Base-by-base conservation (phyloP, 2,113 vertebrate genomes). In the Synchiropus splendidus region DNA sequence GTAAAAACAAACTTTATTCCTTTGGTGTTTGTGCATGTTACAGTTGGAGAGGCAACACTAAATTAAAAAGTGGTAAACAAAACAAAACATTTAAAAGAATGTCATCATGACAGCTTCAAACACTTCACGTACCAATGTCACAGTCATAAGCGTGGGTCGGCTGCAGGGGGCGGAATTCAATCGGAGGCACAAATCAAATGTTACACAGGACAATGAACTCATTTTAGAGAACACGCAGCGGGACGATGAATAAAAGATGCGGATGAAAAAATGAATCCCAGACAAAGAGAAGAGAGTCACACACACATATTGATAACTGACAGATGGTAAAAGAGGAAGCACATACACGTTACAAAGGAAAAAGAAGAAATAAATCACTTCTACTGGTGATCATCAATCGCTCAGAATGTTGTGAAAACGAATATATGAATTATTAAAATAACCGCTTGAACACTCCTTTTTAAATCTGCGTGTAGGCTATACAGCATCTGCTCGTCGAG, bases 1-100 rank as follows among this genome's bases (percentile, higher is more conserved):
- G 67, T 81, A 61, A 77, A 48, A 78, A 77, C 50, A 69, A 60
- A 11, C 5, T 36, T 82, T 84, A 72, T 84, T 77, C 65, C 79
- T 87, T 85, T 83, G 82, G 78, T 82, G 81, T 76, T 73, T 70
- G 45, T 54, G 62, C 32, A 77, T 70, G 27, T 47, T 44, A 57
- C 35, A 53, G 38, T 42, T 40, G 32, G 48, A 39, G 42, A 45
- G 53, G 62, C 39, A 51, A 55, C 54, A 60, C 51, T 54, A 72
- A 59, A 62, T 55, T 36, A 50, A 10, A 6, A 54, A 27, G 36
- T 43, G 12, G 10, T 51, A 59, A 64, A 48, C 16, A 54, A 48
- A 62, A 59, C 12, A 37, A 32, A 32, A 42, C 5, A 42, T 55
- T 36, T 35, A 49, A 42, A 40, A 27, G 64, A 66, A 70, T 12